Percentiles rank a stretch among this genome's conserved stretches.
These are phyloP conservation scores for Caenorhabditis zanzibari DNA, from an alignment of 2,888 invertebrate species.

Conservation along the genomic window DNA sequence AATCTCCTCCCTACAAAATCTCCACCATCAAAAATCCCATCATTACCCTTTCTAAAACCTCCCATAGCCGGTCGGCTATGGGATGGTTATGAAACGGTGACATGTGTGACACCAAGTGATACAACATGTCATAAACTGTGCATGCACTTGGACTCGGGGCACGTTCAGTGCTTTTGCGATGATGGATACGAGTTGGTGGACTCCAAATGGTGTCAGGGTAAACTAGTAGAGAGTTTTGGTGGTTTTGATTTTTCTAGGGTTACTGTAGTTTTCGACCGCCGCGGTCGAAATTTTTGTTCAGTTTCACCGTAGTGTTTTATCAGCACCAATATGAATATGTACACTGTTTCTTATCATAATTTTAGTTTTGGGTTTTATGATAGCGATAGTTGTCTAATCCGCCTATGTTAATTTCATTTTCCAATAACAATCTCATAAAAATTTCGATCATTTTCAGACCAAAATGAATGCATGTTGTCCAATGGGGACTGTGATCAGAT, in stretches of 20 bases:
- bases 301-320: neutral
- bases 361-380: neutral
- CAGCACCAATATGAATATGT: too few species aligned
- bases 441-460: constrained; percentile 85
- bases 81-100: constrained; percentile 65
- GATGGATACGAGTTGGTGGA: constrained; percentile 71
- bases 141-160: constrained; percentile 72
- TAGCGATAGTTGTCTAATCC: constrained; percentile 21
- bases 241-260: too few species aligned
- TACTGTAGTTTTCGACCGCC: neutral
- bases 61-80: constrained; percentile 31
- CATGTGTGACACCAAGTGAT: constrained; percentile 70
- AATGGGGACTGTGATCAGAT: constrained; percentile 91
- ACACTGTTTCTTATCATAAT: constrained; percentile 6
- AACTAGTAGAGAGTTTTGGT: neutral
- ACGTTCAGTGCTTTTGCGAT: constrained; percentile 75
- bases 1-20: neutral
- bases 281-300: neutral
- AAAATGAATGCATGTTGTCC: constrained; percentile 91
- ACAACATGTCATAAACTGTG: constrained; percentile 78
- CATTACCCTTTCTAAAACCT: neutral
- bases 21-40: neutral
- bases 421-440: neutral
- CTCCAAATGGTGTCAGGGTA: constrained; percentile 68
- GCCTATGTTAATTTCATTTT: neutral